phyloP scores from a whole-genome alignment of 2,113 vertebrate genomes.

The Trogon surrucura region DNA sequence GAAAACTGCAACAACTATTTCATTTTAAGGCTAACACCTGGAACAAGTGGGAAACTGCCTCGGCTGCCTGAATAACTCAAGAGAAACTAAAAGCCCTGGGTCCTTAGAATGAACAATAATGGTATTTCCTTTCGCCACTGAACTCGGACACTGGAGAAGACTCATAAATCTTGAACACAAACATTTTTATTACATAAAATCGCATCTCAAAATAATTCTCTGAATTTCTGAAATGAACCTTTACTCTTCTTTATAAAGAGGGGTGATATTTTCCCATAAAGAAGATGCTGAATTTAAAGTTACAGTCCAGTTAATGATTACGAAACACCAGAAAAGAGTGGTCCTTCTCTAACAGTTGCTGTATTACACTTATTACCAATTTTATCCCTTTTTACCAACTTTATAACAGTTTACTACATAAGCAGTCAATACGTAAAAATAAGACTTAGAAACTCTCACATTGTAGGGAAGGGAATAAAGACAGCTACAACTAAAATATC shows the following conservation, averaged over 20 bases:
- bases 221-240: neutral
- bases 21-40: neutral
- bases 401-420: neutral
- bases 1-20: neutral
- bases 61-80: neutral
- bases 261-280: neutral
- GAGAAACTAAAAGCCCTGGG: neutral
- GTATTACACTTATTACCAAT: neutral
- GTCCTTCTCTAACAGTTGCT: neutral
- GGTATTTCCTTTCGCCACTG: neutral
- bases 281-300: neutral
- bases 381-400: neutral
- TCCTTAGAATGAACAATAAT: neutral
- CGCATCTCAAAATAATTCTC: neutral
- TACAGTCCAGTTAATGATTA: neutral
- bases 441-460: neutral
- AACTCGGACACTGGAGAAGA: neutral
- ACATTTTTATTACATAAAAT: neutral
- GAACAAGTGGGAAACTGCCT: neutral
- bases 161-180: neutral
- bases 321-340: neutral
- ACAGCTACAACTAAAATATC: neutral
- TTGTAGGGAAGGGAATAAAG: neutral
- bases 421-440: neutral
- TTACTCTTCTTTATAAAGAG: neutral